These are phyloP conservation scores for Drosophila sechellia DNA, from an alignment of 1,140 invertebrate genomes.

Conservation along the genomic window DNA sequence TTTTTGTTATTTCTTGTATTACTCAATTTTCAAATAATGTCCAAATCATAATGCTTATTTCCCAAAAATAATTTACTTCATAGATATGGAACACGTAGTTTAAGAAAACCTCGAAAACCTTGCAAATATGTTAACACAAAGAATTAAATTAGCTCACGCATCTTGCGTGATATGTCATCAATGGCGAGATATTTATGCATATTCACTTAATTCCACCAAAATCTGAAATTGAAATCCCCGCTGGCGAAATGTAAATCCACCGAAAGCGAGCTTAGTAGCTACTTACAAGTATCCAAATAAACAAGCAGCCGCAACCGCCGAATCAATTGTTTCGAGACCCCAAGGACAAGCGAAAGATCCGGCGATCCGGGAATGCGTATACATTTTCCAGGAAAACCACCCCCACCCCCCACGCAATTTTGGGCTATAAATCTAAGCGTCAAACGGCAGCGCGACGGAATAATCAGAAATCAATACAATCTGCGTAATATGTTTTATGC, in stretches of 20 bases:
- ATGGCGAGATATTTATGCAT: slow-evolving; percentile 7
- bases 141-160: not conserved
- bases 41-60: too few species aligned
- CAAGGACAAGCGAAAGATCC: not conserved
- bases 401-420: slow-evolving; percentile 8
- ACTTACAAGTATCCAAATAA: slow-evolving; percentile 66
- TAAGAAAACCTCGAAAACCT: too few species aligned
- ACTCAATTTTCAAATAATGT: too few species aligned
- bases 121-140: too few species aligned
- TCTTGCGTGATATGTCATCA: not conserved
- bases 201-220: slow-evolving; percentile 43
- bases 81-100: too few species aligned
- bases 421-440: slow-evolving; percentile 72
- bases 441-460: slow-evolving; percentile 63
- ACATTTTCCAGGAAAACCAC: not conserved
- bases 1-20: too few species aligned
- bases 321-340: slow-evolving; percentile 39
- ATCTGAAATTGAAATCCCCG: slow-evolving; percentile 25
- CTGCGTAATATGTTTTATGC: slow-evolving; percentile 82
- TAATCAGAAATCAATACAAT: slow-evolving; percentile 82
- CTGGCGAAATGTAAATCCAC: slow-evolving; percentile 1
- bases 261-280: slow-evolving; percentile 57
- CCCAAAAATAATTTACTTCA: too few species aligned
- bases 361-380: not conserved
- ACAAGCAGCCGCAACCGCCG: slow-evolving; percentile 69